Evolutionary conservation across 2,797 vertebrate species (phyloP).

Genomic region (Thalassophryne amazonica): DNA sequence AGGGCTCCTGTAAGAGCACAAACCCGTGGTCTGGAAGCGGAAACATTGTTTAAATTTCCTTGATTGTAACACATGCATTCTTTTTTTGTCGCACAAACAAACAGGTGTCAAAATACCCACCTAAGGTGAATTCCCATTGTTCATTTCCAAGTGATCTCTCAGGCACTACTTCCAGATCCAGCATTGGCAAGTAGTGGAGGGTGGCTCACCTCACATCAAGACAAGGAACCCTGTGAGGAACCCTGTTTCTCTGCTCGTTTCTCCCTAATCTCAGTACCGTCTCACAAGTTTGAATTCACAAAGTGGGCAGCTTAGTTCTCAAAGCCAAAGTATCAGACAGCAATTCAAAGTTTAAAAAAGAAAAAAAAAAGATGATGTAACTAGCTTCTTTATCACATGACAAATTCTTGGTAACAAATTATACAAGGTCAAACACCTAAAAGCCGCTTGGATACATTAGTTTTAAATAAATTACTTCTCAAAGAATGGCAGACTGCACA

Average conservation of each 20-base stretch:
- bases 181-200: constrained; percentile 87
- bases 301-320: not conserved
- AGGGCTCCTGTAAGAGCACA: no score
- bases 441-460: not conserved
- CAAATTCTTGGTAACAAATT: constrained; percentile 4
- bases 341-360: not conserved
- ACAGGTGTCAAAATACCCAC: constrained; percentile 66
- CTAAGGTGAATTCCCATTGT: constrained; percentile 98
- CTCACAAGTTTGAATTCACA: constrained; percentile 41
- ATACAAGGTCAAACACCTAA: not conserved
- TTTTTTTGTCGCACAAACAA: not conserved
- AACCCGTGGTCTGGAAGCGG: no score
- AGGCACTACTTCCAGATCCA: constrained; percentile 99
- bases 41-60: no score
- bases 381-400: constrained; percentile 18
- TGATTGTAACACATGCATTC: not conserved
- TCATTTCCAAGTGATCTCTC: constrained; percentile 99
- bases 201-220: constrained; percentile 58
- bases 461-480: constrained; percentile 5
- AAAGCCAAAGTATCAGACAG: constrained; percentile 2
- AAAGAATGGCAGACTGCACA: constrained; percentile 7
- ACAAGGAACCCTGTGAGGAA: constrained; percentile 68
- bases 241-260: constrained; percentile 25
- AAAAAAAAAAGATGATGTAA: no score
- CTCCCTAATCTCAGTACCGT: constrained; percentile 17